Evolutionary conservation across 2,797 vertebrate species (phyloP), one percentile per base, ranked within the genome.

Genomic region (Coregonus suidteri): DNA sequence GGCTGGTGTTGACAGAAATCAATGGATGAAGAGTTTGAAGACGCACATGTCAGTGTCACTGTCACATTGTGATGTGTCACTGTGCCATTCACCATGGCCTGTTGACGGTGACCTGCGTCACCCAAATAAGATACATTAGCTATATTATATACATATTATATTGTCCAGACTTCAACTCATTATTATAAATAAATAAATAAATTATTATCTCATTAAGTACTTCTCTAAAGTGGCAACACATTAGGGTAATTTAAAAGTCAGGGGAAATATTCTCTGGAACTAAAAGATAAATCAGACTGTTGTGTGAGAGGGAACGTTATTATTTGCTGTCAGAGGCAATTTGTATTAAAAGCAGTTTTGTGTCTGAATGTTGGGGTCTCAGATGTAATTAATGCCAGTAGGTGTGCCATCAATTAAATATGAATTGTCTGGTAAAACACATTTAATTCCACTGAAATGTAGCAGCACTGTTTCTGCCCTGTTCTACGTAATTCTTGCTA

Each of bases 291-390:
- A 83, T 52, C 34, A 86, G 90, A 81, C 86, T 83, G 84, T 88
- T 88, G 80, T 76, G 83, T 85, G 89, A 89, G 88, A 86, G 81
- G 75, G 89, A 89, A 88, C 59, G 88, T 91, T 91, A 92, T 91
- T 92, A 92, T 91, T 91, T 66, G 84, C 86, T 82, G 85, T 92
- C 89, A 90, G 79, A 85, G 88, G 89, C 88, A 83, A 92, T 93
- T 93, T 93, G 88, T 92, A 92, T 90, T 91, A 62, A 62, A 62
- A 25, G 20, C 59, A 25, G 59, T 25, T 25, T 62, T 62, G 59
- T 20, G 20, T 25, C 9, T 20, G 59, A 62, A 62, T 25, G 25
- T 62, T 62, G n/a, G n/a, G 65, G 15, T 35, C 31, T 67, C 14
- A 16, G 14, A 35, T 15, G 65, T 35, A 67, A 67, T 67, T 67